phyloP scores from a whole-genome alignment of 2,888 invertebrate species.

The Agrotis exclamationis region DNA sequence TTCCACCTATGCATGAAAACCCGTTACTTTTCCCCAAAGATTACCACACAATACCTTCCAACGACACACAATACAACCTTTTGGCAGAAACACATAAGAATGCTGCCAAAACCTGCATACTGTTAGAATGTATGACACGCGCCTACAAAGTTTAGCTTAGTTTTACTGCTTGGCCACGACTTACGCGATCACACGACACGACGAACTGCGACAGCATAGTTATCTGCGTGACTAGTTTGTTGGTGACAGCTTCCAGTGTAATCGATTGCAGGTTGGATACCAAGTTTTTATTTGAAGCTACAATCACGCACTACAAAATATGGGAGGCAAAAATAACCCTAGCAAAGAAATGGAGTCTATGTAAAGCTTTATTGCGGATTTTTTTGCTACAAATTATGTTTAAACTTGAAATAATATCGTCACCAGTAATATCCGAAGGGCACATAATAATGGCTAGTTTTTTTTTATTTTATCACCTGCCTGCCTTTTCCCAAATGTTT shows the following conservation, averaged over 20 bases:
- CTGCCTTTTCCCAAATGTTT: too few species aligned
- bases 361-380: too few species aligned
- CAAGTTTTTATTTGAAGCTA: neutral
- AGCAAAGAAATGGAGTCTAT: too few species aligned
- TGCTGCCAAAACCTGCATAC: slow-evolving; percentile 62
- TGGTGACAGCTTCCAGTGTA: neutral
- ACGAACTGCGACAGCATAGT: neutral
- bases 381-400: too few species aligned
- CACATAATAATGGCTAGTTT: too few species aligned
- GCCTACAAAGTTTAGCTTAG: slow-evolving; percentile 52
- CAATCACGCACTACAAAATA: too few species aligned
- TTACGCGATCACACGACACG: neutral
- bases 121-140: slow-evolving; percentile 55
- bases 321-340: too few species aligned
- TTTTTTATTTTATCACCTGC: too few species aligned
- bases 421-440: too few species aligned
- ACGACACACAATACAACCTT: slow-evolving; percentile 46
- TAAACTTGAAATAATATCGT: too few species aligned
- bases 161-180: slow-evolving; percentile 17
- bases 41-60: slow-evolving; percentile 51
- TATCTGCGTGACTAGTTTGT: neutral
- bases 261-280: neutral
- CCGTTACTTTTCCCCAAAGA: slow-evolving; percentile 26
- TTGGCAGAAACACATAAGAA: slow-evolving; percentile 61
- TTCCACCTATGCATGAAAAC: slow-evolving; percentile 17